These are phyloP conservation scores for Schizothorax lantsangensis DNA, from an alignment of 2,797 vertebrate genomes.

Conservation along the genomic window DNA sequence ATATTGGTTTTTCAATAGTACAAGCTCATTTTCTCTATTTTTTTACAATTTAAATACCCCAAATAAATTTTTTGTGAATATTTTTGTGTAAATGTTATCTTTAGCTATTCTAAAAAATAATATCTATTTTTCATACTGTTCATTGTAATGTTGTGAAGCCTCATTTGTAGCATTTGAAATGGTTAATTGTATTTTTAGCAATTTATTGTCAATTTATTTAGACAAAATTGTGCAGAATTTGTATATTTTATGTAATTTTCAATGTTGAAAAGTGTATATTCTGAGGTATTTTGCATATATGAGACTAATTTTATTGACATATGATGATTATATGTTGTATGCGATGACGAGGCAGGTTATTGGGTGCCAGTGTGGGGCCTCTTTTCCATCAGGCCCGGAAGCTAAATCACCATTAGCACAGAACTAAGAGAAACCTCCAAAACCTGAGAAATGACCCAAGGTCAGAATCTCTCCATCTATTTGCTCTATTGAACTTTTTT, in stretches of 20 bases:
- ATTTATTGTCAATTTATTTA: neutral
- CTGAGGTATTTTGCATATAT: neutral
- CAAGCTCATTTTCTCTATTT: neutral
- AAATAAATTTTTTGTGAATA: too few relatives aligned
- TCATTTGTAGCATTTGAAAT: neutral
- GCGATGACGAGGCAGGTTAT: conserved; percentile 7
- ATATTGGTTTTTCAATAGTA: neutral
- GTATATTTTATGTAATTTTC: neutral
- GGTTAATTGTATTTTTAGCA: neutral
- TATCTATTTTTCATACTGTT: neutral
- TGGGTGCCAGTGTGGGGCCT: neutral
- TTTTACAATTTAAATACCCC: too few relatives aligned
- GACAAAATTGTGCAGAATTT: neutral
- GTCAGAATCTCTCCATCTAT: conserved; percentile 5
- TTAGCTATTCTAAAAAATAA: neutral
- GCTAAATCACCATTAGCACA: conserved; percentile 50
- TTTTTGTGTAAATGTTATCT: neutral
- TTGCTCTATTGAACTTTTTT: neutral
- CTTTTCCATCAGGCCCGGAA: conserved; percentile 37
- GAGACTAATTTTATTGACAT: neutral
- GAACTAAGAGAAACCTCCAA: conserved; percentile 43
- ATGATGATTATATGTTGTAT: neutral
- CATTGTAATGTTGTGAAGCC: neutral
- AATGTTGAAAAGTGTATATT: neutral
- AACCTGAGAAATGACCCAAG: conserved; percentile 35